These are phyloP conservation scores for Champsocephalus gunnari DNA, from an alignment of 2,797 vertebrate genomes.

Conservation along the genomic window DNA sequence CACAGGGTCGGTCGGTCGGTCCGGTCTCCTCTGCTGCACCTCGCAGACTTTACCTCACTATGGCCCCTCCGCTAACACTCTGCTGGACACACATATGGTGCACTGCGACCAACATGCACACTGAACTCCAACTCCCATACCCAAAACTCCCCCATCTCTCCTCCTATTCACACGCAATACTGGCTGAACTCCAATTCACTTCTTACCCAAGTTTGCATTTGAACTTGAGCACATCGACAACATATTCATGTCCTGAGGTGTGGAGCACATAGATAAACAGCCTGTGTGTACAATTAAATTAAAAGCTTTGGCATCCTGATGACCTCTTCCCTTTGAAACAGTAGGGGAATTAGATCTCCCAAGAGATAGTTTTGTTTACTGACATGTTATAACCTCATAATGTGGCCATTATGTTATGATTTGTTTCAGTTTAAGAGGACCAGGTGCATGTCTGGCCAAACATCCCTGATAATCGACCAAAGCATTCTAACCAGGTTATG, in stretches of 20 bases:
- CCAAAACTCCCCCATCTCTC: not conserved
- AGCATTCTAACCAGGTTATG: not conserved
- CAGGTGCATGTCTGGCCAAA: not conserved
- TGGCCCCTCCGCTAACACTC: constrained; percentile 49
- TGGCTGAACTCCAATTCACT: constrained; percentile 12
- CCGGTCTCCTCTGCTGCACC: constrained; percentile 21
- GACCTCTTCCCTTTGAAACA: not conserved
- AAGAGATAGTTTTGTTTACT: no score
- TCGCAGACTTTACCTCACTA: constrained; percentile 27
- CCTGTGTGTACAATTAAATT: not conserved
- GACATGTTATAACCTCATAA: not conserved
- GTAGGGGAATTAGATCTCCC: not conserved
- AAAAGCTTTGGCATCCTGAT: not conserved
- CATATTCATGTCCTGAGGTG: not conserved
- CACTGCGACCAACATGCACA: constrained; percentile 30
- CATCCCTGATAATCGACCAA: not conserved
- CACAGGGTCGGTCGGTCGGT: not conserved
- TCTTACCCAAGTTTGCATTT: constrained; percentile 3
- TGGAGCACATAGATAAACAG: not conserved
- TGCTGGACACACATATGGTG: constrained; percentile 38
- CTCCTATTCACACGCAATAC: constrained; percentile 12
- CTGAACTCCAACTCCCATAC: constrained; percentile 44
- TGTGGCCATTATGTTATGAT: not conserved
- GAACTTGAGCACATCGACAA: constrained; percentile 15
- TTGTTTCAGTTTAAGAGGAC: no score